Base-by-base conservation (phyloP, 2,888 invertebrate genomes). In the Agrotis ipsilon region DNA sequence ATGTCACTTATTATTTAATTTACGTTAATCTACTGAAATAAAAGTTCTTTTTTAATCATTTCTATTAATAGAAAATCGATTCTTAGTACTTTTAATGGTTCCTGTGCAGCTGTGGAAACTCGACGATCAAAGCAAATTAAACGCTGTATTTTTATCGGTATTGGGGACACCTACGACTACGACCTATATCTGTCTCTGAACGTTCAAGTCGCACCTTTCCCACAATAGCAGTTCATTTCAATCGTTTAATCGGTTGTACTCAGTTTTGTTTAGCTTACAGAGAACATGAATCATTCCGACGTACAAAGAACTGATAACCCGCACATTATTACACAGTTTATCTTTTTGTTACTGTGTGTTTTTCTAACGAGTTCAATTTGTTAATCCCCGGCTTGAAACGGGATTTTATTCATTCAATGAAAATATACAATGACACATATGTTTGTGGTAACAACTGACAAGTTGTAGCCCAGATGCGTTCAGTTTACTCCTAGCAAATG, bases 381-480 rank as follows among this genome's bases (percentile, higher is more conserved):
- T 60, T 58, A 19, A 59, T 62, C 58, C 55, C 54, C 32, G 45
- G 59, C 43, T 60, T 43, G 19, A n/a, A 59, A 65, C 14, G 21
- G 70, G 64, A 66, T 55, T 65, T 69, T 48, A 58, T 55, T 62
- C 65, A 68, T 57, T 27, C 45, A 64, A 71, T 71, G 14, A 69
- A 60, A 76, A 71, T 64, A 81, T 54, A 59, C 49, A 62, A 48
- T 81, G 72, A 81, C 67, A 68, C 63, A 81, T n/a, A n/a, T 61
- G 63, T 43, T 54, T 43, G 51, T 63, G 49, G 55, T 71, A 11
- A 43, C 11, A 39, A 39, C 39, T 39, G 11, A 39, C 14, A 54
- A 65, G 60, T 62, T 64, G 46, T 72, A 48, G 32, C 27, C 66
- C 69, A 69, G 11, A 68, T 72, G 52, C 60, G 60, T 70, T 57